Percentiles rank a stretch among this genome's conserved stretches.
Conservation (phyloP, 2,113 vertebrate genomes). For the Podarcis muralis region DNA sequence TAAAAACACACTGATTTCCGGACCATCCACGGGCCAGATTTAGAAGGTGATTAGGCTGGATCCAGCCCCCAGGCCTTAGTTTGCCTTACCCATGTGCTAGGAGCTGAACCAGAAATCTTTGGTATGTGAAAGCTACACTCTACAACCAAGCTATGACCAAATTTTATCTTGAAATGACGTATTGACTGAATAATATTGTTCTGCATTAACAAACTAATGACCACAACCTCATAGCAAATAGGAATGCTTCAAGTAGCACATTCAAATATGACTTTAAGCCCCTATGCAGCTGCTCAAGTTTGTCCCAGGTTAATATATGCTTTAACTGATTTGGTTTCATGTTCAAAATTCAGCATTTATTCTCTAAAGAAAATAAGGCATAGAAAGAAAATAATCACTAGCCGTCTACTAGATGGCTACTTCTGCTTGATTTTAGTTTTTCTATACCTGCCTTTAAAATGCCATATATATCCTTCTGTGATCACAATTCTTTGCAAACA, state of each 20-base stretch:
- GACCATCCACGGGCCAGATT: accelerated
- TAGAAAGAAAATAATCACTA: not conserved
- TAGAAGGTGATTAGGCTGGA: too few species aligned
- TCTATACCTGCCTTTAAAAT: not conserved
- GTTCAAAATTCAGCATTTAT: not conserved
- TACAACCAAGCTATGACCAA: not conserved
- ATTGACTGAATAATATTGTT: not conserved
- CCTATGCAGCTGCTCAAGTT: not conserved
- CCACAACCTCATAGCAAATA: too few species aligned
- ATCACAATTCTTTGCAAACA: not conserved
- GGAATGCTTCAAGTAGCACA: not conserved
- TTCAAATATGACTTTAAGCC: not conserved
- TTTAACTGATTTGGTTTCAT: not conserved
- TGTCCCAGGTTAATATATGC: not conserved
- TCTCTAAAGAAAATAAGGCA: not conserved
- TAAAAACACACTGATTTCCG: too few species aligned
- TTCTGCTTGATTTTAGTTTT: too few species aligned
- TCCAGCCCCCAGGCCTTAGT: too few species aligned
- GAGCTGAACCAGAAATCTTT: not conserved
- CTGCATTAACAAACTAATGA: not conserved
- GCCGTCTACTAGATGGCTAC: not conserved
- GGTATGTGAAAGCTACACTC: not conserved
- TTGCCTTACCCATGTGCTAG: too few species aligned
- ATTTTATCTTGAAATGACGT: not conserved
- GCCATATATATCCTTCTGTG: not conserved